These are phyloP conservation scores for Volucella inflata DNA, from an alignment of 2,888 invertebrate species.

Conservation along the genomic window DNA sequence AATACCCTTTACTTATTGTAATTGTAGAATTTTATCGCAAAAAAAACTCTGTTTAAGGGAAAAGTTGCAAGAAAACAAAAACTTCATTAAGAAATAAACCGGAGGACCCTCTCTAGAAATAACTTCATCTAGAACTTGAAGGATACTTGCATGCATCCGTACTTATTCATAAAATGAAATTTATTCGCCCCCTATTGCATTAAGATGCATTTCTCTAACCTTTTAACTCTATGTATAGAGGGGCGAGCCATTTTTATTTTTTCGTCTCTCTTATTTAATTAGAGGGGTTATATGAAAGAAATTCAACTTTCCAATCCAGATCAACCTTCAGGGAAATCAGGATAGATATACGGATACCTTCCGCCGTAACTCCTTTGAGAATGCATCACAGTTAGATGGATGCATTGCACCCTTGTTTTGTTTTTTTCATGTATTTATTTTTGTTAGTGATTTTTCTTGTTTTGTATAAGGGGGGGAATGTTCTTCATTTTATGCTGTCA, in stretches of 20 bases:
- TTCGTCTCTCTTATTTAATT: conserved; percentile 25
- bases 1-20: no score
- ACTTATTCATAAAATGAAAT: conserved; percentile 50
- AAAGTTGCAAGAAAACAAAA: conserved; percentile 16
- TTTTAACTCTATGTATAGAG: conserved; percentile 27
- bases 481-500: conserved; percentile 22
- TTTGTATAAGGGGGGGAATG: conserved; percentile 3
- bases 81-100: conserved; percentile 9
- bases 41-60: not conserved
- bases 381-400: conserved; percentile 3
- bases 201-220: conserved; percentile 14
- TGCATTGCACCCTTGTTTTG: conserved; percentile 22
- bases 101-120: conserved; percentile 16
- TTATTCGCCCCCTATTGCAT: not conserved
- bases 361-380: conserved; percentile 34
- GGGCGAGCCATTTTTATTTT: not conserved
- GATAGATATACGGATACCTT: conserved; percentile 28
- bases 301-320: conserved; percentile 52
- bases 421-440: conserved; percentile 3
- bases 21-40: no score
- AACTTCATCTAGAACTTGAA: conserved; percentile 23
- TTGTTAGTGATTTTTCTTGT: conserved; percentile 44
- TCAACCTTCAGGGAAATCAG: conserved; percentile 65
- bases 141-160: conserved; percentile 10
- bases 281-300: conserved; percentile 23